Conservation (phyloP, 2,888 invertebrate species). For the Andrena dorsata region DNA sequence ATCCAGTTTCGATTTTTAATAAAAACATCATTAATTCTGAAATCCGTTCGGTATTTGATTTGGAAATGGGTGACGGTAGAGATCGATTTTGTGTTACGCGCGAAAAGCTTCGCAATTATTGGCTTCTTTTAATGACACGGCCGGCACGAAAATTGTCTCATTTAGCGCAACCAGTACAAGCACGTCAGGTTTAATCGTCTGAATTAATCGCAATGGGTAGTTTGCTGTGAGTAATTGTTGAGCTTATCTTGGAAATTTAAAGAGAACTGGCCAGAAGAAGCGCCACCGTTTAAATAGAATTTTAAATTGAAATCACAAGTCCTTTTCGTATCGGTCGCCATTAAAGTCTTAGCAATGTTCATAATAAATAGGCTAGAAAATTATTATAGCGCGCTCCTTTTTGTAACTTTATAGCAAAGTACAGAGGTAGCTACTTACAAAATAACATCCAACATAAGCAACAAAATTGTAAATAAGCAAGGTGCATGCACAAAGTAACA, state of each 20-base stretch:
- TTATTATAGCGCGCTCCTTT: not conserved
- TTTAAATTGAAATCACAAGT: slow-evolving; percentile 5
- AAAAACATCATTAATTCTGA: not conserved
- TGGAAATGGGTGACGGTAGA: not conserved
- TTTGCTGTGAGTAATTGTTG: slow-evolving; percentile 50
- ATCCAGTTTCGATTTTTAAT: not conserved
- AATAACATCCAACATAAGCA: not conserved
- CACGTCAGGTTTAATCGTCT: slow-evolving; percentile 35
- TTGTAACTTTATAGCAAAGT: not conserved
- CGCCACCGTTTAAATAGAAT: slow-evolving; percentile 17
- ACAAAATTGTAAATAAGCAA: not conserved
- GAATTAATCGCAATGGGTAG: slow-evolving; percentile 47
- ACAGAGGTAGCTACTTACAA: not conserved
- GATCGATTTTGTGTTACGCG: not conserved
- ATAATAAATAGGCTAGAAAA: not conserved
- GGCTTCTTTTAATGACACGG: slow-evolving; percentile 28
- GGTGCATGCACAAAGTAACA: not conserved
- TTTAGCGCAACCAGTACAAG: slow-evolving; percentile 39
- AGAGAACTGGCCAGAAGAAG: not conserved
- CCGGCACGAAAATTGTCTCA: slow-evolving; percentile 48
- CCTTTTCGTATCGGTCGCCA: not conserved
- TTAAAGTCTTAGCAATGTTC: not conserved
- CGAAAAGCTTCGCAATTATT: slow-evolving; percentile 31
- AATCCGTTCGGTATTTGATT: not conserved
- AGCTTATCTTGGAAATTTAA: slow-evolving; percentile 47